phyloP scores from a whole-genome alignment of 2,797 vertebrate genomes.

The Naso thynnoides region DNA sequence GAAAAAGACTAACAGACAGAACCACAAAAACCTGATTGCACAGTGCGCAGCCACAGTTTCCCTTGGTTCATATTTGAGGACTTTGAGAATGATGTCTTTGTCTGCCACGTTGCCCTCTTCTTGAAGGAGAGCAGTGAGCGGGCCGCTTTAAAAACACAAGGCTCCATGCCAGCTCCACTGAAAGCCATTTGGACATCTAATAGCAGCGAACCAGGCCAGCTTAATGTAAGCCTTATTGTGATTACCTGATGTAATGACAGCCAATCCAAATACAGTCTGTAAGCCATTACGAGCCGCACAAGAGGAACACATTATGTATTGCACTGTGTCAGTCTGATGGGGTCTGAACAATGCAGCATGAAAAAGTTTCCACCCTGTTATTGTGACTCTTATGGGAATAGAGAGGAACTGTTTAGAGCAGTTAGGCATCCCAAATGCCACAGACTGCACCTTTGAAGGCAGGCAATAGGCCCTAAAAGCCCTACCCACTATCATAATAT shows the following conservation, averaged over 20 bases:
- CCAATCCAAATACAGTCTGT: constrained; percentile 84
- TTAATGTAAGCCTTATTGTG: constrained; percentile 78
- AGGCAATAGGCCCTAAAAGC: constrained; percentile 37
- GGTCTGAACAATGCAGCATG: constrained; percentile 61
- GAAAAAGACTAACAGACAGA: neutral
- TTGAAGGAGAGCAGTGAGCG: constrained; percentile 40
- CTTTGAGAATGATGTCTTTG: constrained; percentile 69
- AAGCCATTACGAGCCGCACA: constrained; percentile 77
- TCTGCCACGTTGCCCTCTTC: constrained; percentile 46
- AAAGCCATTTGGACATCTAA: constrained; percentile 78
- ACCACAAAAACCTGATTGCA: constrained; percentile 19
- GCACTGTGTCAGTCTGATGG: constrained; percentile 58
- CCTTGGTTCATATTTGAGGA: constrained; percentile 22
- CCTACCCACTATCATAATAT: constrained; percentile 25
- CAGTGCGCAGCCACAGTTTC: constrained; percentile 2
- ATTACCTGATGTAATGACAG: constrained; percentile 85
- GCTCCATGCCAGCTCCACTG: constrained; percentile 62
- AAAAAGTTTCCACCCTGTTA: constrained; percentile 63
- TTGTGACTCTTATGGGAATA: constrained; percentile 41
- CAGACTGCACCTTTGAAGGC: constrained; percentile 56
- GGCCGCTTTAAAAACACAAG: constrained; percentile 61
- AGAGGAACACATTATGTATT: constrained; percentile 74
- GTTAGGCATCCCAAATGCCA: constrained; percentile 48
- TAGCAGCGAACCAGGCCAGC: constrained; percentile 67
- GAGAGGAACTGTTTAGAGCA: constrained; percentile 56